Evolutionary conservation across 2,888 invertebrate species (phyloP).

Genomic region (Acleris holmiana): DNA sequence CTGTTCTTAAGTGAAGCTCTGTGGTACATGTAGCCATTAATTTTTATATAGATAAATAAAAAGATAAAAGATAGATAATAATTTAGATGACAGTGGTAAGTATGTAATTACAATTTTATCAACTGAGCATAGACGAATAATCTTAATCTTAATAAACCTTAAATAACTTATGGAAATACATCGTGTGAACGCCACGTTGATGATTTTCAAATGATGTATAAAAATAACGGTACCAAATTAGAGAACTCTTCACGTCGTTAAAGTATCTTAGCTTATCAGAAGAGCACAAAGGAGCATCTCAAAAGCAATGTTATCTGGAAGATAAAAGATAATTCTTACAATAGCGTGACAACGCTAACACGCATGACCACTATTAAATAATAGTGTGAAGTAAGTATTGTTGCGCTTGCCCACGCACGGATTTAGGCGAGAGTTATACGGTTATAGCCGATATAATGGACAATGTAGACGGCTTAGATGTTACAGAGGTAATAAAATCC

Average conservation of each 20-base stretch:
- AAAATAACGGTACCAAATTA: constrained; percentile 34
- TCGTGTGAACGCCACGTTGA: background rate
- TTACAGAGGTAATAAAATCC: background rate
- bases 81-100: too few relatives aligned
- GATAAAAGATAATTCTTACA: constrained; percentile 35
- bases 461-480: constrained; percentile 1
- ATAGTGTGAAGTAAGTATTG: constrained; percentile 54
- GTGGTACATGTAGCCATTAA: too few relatives aligned
- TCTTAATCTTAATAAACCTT: too few relatives aligned
- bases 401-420: constrained; percentile 25
- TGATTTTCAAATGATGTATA: background rate
- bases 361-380: constrained; percentile 50
- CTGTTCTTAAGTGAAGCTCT: too few relatives aligned
- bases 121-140: too few relatives aligned
- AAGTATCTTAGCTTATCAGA: constrained; percentile 26
- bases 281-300: constrained; percentile 33
- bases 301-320: constrained; percentile 28
- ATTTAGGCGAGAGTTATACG: constrained; percentile 15
- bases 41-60: too few relatives aligned
- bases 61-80: too few relatives aligned
- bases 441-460: constrained; percentile 11
- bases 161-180: too few relatives aligned
- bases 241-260: constrained; percentile 31
- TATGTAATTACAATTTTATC: too few relatives aligned
- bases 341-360: constrained; percentile 33